Conservation (phyloP, 1,140 invertebrate genomes). For the Phthorimaea operculella region DNA sequence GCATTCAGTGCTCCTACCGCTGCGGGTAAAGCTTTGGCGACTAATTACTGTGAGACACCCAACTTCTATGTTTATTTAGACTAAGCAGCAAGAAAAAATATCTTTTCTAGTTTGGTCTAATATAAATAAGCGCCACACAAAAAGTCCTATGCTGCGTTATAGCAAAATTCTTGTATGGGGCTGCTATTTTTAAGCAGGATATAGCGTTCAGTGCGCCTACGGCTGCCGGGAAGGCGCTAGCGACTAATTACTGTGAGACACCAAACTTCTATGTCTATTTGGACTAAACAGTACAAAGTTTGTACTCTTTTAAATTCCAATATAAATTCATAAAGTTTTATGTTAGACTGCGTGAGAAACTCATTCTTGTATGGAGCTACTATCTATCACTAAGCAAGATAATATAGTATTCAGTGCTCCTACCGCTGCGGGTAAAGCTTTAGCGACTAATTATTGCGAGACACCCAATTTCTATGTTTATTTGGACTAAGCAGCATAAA, state of each 20-base stretch:
- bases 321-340: too few species aligned
- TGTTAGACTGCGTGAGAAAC: too few species aligned
- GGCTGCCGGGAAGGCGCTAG: conserved; percentile 77
- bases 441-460: conserved; percentile 83
- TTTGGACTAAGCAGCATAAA: conserved; percentile 34
- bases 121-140: too few species aligned
- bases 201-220: conserved; percentile 89
- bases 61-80: conserved; percentile 79
- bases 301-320: too few species aligned
- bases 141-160: too few species aligned
- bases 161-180: too few species aligned
- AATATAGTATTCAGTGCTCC: conserved; percentile 88
- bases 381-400: too few species aligned
- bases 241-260: conserved; percentile 78
- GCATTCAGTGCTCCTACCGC: conserved; percentile 88
- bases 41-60: conserved; percentile 77
- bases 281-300: conserved; percentile 27
- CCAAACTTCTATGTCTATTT: conserved; percentile 79
- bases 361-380: too few species aligned
- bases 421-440: conserved; percentile 76
- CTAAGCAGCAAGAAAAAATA: too few species aligned
- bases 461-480: conserved; percentile 80
- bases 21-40: conserved; percentile 78
- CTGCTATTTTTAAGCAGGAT: too few species aligned
- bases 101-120: too few species aligned